Conservation (phyloP, 2,797 vertebrate species). For the Myotis myotis region DNA sequence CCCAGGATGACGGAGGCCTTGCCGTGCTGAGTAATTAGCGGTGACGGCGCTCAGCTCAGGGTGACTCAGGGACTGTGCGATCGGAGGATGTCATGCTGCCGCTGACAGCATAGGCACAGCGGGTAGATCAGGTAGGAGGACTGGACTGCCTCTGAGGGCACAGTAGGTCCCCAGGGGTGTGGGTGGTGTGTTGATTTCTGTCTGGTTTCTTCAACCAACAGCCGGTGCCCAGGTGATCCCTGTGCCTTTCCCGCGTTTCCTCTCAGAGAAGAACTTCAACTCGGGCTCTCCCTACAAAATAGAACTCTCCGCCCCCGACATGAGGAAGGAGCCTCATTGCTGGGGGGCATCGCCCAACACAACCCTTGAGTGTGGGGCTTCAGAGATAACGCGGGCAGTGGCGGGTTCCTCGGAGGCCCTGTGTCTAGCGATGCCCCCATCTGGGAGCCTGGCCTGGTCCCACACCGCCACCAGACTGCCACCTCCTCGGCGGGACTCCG, state of each 20-base stretch:
- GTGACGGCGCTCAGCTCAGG: slow-evolving; percentile 73
- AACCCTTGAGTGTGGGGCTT: too few relatives aligned
- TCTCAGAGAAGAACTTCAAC: slow-evolving; percentile 65
- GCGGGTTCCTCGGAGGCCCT: too few relatives aligned
- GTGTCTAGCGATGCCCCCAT: too few relatives aligned
- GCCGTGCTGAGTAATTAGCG: slow-evolving; percentile 78
- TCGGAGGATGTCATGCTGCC: slow-evolving; percentile 69
- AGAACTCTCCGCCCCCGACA: too few relatives aligned
- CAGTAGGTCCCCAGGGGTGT: slow-evolving; percentile 74
- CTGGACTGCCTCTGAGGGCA: slow-evolving; percentile 73
- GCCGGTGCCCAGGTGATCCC: slow-evolving; percentile 58
- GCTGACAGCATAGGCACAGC: slow-evolving; percentile 78
- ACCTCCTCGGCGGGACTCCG: too few relatives aligned
- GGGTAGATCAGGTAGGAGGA: slow-evolving; percentile 77
- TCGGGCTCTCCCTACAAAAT: background rate
- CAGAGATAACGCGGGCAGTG: too few relatives aligned
- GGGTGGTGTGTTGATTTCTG: slow-evolving; percentile 69
- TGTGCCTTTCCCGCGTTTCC: slow-evolving; percentile 39
- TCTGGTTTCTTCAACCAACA: slow-evolving; percentile 72
- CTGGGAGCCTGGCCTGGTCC: too few relatives aligned
- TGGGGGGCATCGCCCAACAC: too few relatives aligned
- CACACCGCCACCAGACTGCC: too few relatives aligned
- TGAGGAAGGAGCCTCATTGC: too few relatives aligned
- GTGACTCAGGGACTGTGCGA: slow-evolving; percentile 77
- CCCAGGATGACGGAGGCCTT: slow-evolving; percentile 69